Conservation (phyloP, 2,888 invertebrate species). For the Netelia fuscicornis region DNA sequence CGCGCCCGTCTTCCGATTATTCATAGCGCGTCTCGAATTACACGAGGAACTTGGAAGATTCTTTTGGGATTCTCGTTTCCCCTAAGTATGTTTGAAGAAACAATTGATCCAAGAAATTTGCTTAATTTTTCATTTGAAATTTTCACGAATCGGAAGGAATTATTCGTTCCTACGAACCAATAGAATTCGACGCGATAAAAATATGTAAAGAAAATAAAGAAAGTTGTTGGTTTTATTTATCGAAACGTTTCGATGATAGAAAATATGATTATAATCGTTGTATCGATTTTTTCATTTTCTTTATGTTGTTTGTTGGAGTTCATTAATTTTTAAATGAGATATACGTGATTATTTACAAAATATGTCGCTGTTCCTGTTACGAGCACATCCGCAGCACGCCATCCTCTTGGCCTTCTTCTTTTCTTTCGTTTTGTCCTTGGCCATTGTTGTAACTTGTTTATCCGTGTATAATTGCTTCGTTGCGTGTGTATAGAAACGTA, state of each 20-base stretch:
- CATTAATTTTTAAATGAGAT: neutral
- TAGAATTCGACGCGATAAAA: too few species aligned
- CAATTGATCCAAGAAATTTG: too few species aligned
- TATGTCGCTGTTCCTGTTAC: conserved; percentile 84
- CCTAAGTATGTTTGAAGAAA: too few species aligned
- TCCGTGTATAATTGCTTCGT: conserved; percentile 41
- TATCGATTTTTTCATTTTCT: neutral
- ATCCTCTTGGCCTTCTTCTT: conserved; percentile 76
- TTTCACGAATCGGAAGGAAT: too few species aligned
- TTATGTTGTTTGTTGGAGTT: neutral
- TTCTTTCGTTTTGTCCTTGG: conserved; percentile 73
- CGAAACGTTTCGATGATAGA: too few species aligned
- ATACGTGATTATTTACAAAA: conserved; percentile 78
- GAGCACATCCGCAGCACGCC: conserved; percentile 83
- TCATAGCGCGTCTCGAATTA: neutral
- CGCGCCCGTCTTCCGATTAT: conserved; percentile 3
- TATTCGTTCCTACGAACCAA: too few species aligned
- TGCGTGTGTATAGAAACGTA: conserved; percentile 7
- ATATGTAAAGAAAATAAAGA: too few species aligned
- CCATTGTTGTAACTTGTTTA: conserved; percentile 66
- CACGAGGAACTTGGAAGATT: neutral
- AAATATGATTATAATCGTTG: too few species aligned
- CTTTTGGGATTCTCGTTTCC: too few species aligned
- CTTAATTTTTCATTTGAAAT: too few species aligned
- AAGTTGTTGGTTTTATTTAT: too few species aligned